Percentiles rank a stretch among this genome's conserved stretches.
These are phyloP conservation scores for Pseudorasbora parva DNA, from an alignment of 2,113 vertebrate genomes.

Conservation along the genomic window DNA sequence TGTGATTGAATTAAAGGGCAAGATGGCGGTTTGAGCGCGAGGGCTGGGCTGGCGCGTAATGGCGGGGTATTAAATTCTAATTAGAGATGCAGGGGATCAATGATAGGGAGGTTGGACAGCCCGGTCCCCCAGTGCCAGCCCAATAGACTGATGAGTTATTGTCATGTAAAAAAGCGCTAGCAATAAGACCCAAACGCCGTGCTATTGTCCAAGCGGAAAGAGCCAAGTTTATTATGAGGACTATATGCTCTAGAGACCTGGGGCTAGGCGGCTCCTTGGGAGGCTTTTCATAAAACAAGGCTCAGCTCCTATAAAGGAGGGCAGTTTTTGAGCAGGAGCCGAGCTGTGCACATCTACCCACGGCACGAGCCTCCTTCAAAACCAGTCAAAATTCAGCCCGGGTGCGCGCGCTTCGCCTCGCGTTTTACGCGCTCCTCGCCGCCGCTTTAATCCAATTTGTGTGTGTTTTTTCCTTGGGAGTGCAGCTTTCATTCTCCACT, in stretches of 20 bases:
- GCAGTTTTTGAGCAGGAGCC: constrained; percentile 97
- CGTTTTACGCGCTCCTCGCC: constrained; percentile 57
- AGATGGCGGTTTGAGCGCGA: constrained; percentile 91
- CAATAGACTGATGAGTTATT: constrained; percentile 99
- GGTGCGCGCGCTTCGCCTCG: constrained; percentile 71
- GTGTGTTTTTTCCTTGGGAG: constrained; percentile 77
- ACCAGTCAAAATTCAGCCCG: constrained; percentile 70
- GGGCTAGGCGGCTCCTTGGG: constrained; percentile 99
- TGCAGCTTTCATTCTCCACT: constrained; percentile 79
- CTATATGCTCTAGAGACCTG: constrained; percentile 99
- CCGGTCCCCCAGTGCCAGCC: constrained; percentile 98
- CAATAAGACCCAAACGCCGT: constrained; percentile 99
- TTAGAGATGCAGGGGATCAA: constrained; percentile 99
- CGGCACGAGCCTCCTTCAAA: constrained; percentile 83
- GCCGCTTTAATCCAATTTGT: constrained; percentile 63
- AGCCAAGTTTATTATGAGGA: constrained; percentile 99
- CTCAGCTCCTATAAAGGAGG: constrained; percentile 98
- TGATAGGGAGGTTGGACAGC: constrained; percentile 99
- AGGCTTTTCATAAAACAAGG: constrained; percentile 99
- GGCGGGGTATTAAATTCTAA: constrained; percentile 99
- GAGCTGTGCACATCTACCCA: constrained; percentile 97
- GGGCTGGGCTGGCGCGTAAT: constrained; percentile 91
- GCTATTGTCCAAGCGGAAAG: constrained; percentile 99
- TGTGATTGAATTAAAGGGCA: constrained; percentile 99
- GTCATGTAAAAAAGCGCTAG: constrained; percentile 99